Base-by-base conservation (phyloP, 2,888 invertebrate species). In the Luperina testacea region DNA sequence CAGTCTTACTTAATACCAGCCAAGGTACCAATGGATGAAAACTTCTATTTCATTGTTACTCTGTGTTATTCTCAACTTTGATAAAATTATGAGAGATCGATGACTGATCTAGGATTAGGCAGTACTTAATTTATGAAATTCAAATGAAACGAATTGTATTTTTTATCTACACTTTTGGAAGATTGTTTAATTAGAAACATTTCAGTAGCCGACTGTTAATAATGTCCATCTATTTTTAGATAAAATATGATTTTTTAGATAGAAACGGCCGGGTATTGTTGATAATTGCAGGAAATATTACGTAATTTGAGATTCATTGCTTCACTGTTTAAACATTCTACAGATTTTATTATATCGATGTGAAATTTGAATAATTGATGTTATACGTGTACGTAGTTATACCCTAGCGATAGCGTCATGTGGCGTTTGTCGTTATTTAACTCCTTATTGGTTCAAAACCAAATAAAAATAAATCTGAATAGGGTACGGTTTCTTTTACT, bases 101-200 rank as follows among this genome's bases (percentile, higher is more conserved):
- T 57, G 79, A 81, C 65, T 81, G 75, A 79, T 42, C n/a, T 79
- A 81, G 38, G 9, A 17, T 51, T 42, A 81, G 9, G 27, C 27
- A 20, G 5, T 15, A 74, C 7, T 24, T 64, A 48, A 24, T 53
- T n/a, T 48, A 27, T 15, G 1, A 70, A 72, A n/a, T 45, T 32
- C 5, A 63, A 53, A 45, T 27, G 1, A 80, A 78, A 45, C n/a
- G 1, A 53, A 72, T 57, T 78, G n/a, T 72, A 53, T 38, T 45
- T 64, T 64, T 13, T 2, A 51, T 63, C 27, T 24, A 42, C 0
- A 63, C 1, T 24, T 53, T 42, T 76, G 27, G 20, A 42, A 42
- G 4, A 11, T 27, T 20, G 13, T 61, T 8, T 45, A 32, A 11
- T 0, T 48, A 42, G 11, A 48, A 45, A 6, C 5, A 9, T 15